These are phyloP conservation scores for Acrocephalus arundinaceus DNA, from an alignment of 2,113 vertebrate genomes.

Conservation along the genomic window DNA sequence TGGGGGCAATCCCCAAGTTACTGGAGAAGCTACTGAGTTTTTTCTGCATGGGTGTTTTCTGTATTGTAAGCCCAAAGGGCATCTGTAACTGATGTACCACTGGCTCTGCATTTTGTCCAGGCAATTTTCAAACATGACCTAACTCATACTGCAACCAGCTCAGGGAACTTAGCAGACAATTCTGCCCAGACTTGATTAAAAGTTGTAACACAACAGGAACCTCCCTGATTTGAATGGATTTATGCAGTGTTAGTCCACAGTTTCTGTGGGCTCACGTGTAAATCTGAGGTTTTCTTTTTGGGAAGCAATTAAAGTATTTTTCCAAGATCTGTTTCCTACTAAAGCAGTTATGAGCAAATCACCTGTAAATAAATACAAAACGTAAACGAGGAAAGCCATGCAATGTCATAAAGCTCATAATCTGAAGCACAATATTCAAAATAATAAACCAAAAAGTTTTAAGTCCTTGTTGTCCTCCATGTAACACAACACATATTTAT, in stretches of 20 bases:
- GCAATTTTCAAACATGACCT: background rate
- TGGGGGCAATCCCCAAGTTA: background rate
- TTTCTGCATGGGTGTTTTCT: background rate
- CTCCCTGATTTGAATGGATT: background rate
- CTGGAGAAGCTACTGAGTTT: background rate
- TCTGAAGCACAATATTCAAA: background rate
- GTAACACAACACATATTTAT: background rate
- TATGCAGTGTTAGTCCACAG: background rate
- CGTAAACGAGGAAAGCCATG: background rate
- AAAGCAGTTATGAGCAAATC: background rate
- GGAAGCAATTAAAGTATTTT: background rate
- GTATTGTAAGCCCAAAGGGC: background rate
- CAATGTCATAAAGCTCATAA: background rate
- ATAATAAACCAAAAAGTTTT: background rate
- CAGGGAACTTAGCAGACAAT: background rate
- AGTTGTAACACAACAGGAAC: background rate
- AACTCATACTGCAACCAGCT: background rate
- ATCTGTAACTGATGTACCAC: background rate
- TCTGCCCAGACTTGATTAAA: background rate
- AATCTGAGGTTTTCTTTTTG: background rate
- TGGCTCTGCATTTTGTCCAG: background rate
- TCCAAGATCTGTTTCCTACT: background rate
- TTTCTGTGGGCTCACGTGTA: background rate
- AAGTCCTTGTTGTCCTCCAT: background rate
- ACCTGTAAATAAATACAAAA: background rate